Evolutionary conservation across 37 sponge, comb jelly and placozoan genomes (phyloP), one percentile per base, ranked within the genome.

Genomic region (Agelas oroides): DNA sequence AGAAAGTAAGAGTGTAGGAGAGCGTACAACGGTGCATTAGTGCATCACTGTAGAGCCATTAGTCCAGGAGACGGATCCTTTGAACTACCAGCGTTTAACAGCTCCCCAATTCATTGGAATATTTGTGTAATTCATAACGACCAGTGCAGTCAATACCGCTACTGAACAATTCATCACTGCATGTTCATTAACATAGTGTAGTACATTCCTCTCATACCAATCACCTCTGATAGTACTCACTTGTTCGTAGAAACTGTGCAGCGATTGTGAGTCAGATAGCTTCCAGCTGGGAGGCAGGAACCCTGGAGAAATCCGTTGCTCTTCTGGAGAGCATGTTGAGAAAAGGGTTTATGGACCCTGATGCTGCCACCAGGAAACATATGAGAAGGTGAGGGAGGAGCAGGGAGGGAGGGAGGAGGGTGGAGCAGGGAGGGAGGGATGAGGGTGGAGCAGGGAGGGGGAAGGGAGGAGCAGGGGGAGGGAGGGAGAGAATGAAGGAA

Each of bases 281-380:
- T 28, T 55, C 41, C 0, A 31, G 19, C 19, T 89, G 84, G 77
- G 79, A 84, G 16, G 54, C 62, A 21, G 18, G 40, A 16, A 33
- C 66, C 53, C 36, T 93, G 73, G 87, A 85, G 65, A 89, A 71
- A 53, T 61, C 62, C 1, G 34, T 25, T 0, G 0, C 69, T 19
- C 2, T 75, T 0, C 5, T 87, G 40, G 84, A 92, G 28, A 76
- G 83, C 19, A 35, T 75, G 20, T 27, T 94, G 16, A 27, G 33
- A 24, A 79, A 54, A 38, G 88, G 88, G 17, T n/a, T 94, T 35
- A 62, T 35, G 17, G 95, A 94, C 32, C 75, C 88, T 59, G 89
- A 94, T 32, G 56, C 89, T 63, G 52, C 64, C 6, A 77, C 95
- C 13, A 83, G 95, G 59, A 77, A 87, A 59, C 65, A 74, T 65